phyloP scores from a whole-genome alignment of 2,113 vertebrate species.

The Oryzias woworae region DNA sequence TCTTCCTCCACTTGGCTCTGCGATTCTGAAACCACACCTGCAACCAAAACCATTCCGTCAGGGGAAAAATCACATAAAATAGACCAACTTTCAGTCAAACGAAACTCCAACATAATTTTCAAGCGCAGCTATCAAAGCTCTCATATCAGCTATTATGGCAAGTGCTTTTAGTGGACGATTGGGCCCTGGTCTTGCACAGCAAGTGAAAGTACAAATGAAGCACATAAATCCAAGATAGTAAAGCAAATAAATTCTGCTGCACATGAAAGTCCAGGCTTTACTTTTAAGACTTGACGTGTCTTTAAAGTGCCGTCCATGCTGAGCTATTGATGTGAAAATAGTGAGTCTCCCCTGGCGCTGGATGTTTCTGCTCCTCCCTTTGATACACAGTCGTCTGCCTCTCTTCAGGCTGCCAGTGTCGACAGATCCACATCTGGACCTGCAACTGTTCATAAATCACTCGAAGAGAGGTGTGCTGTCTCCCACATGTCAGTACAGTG shows the following conservation, averaged over 20 bases:
- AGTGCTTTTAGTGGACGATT: background rate
- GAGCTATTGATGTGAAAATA: slow-evolving; percentile 71
- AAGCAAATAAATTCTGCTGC: slow-evolving; percentile 63
- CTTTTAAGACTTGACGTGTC: slow-evolving; percentile 69
- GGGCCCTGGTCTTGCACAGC: background rate
- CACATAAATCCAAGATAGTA: slow-evolving; percentile 52
- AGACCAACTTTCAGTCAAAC: slow-evolving; percentile 4
- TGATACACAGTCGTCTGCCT: slow-evolving; percentile 70
- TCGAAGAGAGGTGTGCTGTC: slow-evolving; percentile 63
- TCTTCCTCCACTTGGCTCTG: slow-evolving; percentile 93
- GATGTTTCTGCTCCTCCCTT: slow-evolving; percentile 65
- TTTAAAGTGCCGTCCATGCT: slow-evolving; percentile 67
- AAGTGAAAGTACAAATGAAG: slow-evolving; percentile 28
- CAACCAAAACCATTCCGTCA: slow-evolving; percentile 33
- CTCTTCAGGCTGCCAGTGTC: slow-evolving; percentile 64
- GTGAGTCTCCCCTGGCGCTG: slow-evolving; percentile 61
- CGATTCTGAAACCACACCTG: slow-evolving; percentile 98
- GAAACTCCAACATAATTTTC: slow-evolving; percentile 14
- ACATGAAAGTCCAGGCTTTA: slow-evolving; percentile 70
- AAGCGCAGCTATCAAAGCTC: slow-evolving; percentile 5
- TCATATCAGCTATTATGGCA: background rate
- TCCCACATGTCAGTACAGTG: slow-evolving; percentile 61
- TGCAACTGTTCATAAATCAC: slow-evolving; percentile 76
- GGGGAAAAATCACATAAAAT: slow-evolving; percentile 10
- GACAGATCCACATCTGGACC: slow-evolving; percentile 75